Percentiles rank a stretch among this genome's conserved stretches.
phyloP scores from a whole-genome alignment of 2,888 invertebrate species.

The Calephelis perditalis region DNA sequence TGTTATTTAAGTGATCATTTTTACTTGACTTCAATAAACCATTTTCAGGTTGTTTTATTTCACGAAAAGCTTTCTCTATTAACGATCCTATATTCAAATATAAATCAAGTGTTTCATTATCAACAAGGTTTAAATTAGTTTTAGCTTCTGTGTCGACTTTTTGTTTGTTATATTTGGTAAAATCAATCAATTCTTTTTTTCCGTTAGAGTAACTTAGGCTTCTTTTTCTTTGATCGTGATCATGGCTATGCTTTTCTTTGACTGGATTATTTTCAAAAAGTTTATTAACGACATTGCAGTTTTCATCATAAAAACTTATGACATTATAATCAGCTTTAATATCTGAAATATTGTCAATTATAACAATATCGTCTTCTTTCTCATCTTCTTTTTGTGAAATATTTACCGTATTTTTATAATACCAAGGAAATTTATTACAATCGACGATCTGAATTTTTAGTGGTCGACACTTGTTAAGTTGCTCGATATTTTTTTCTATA shows the following conservation, averaged over 20 bases:
- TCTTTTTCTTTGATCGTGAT: too few species aligned
- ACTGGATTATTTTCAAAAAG: too few species aligned
- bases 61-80: constrained; percentile 16
- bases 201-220: too few species aligned
- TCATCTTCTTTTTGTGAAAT: background rate
- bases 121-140: background rate
- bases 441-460: constrained; percentile 29
- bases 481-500: constrained; percentile 25
- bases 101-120: background rate
- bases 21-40: too few species aligned
- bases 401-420: constrained; percentile 16
- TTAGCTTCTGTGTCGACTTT: background rate
- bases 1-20: too few species aligned
- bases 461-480: constrained; percentile 28
- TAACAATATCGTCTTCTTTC: background rate
- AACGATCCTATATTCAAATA: background rate
- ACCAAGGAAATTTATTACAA: constrained; percentile 26
- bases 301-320: background rate
- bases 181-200: too few species aligned
- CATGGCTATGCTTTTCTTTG: too few species aligned
- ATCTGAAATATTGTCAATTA: background rate
- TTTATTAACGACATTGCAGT: background rate
- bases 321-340: background rate
- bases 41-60: background rate
- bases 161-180: too few species aligned